Conservation (phyloP, 2,888 invertebrate species). For the Odiellus spinosus region DNA sequence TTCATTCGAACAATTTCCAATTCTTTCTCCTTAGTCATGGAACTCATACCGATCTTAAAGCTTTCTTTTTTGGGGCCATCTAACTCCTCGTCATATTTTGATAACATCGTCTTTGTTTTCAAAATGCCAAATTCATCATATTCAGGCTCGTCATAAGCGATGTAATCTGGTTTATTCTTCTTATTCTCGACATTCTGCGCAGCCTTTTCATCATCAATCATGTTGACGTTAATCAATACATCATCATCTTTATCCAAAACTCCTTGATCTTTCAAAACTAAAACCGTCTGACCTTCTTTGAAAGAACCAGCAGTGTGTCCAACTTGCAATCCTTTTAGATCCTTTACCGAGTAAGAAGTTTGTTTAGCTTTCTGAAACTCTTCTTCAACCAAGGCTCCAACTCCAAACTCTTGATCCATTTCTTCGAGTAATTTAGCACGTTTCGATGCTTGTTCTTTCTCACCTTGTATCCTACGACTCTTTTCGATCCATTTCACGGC, state of each 20-base stretch:
- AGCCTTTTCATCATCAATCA: constrained; percentile 66
- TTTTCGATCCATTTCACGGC: constrained; percentile 65
- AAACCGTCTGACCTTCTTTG: constrained; percentile 62
- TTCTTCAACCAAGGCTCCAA: constrained; percentile 64
- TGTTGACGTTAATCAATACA: constrained; percentile 77
- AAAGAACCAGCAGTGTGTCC: constrained; percentile 57
- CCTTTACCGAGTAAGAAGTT: constrained; percentile 45
- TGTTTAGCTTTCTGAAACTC: constrained; percentile 44
- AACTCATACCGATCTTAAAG: constrained; percentile 52
- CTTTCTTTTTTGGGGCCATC: constrained; percentile 47
- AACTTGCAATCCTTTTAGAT: constrained; percentile 66
- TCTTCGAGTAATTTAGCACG: constrained; percentile 83
- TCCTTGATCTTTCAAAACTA: constrained; percentile 32
- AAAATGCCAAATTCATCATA: constrained; percentile 38
- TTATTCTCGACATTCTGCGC: constrained; percentile 69
- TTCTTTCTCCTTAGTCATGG: constrained; percentile 24
- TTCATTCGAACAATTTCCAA: constrained; percentile 27
- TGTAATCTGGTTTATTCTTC: constrained; percentile 53
- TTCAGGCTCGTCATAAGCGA: constrained; percentile 64
- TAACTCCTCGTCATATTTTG: constrained; percentile 91
- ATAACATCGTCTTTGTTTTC: constrained; percentile 49
- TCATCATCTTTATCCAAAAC: constrained; percentile 71
- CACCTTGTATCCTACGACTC: constrained; percentile 54
- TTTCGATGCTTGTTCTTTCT: constrained; percentile 68
- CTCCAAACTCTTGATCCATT: constrained; percentile 86